Base-by-base conservation (phyloP, 2,113 vertebrate genomes). In the Oxyruncus cristatus region DNA sequence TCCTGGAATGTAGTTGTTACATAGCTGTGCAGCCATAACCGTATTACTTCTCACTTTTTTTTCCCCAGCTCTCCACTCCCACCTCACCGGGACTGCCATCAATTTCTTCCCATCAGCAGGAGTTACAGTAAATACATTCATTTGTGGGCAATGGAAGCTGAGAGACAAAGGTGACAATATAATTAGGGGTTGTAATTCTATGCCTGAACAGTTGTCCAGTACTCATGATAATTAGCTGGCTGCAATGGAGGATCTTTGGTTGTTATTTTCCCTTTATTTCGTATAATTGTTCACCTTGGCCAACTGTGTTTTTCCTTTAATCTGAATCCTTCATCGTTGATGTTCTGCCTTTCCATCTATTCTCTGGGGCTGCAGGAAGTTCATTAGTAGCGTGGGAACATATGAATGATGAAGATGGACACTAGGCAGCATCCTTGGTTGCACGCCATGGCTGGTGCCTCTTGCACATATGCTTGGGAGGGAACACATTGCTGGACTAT, bases 181-280 rank as follows among this genome's bases (percentile, higher is more conserved):
- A 99, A 99, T 99, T 99, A 99, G 98, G 98, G 98, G 98, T 99
- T 99, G 99, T 99, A 99, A 99, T 99, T 99, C 99, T 99, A 98
- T 99, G 99, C 98, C 99, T 99, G 99, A 99, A 98, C 98, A 99
- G 98, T 98, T 99, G 98, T 98, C 98, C 99, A 99, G 99, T 98
- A 98, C 98, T 99, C 98, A 98, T 99, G 99, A 98, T 99, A 99
- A 99, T 99, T 98, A 99, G 98, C 98, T 92, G 94, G 98, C 98
- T 98, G 96, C 98, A 98, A 98, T 98, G 98, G 98, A 99, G 99
- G 98, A 99, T 99, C 99, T 99, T 98, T 98, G 98, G 98, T 98
- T 85, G 88, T 98, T 99, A 98, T 99, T 99, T 98, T 98, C 98
- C 95, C 98, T 98, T 98, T 98, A 96, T 97, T 98, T 98, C 96